phyloP scores from a whole-genome alignment of 2,113 vertebrate genomes.

The Macrotis lagotis region DNA sequence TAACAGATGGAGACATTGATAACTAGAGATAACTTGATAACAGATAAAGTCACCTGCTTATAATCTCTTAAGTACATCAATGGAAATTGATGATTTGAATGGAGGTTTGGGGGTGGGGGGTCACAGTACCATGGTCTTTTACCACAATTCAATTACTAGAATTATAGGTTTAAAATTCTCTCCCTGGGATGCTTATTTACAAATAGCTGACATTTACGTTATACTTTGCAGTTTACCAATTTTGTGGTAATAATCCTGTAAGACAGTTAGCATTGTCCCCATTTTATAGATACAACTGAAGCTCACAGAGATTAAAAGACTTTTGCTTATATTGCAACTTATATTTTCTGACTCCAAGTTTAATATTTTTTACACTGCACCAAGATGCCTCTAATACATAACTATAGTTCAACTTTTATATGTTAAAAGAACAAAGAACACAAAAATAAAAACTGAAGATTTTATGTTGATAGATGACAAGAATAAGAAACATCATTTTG shows the following conservation, averaged over 20 bases:
- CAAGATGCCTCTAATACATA: not conserved
- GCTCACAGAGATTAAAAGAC: not conserved
- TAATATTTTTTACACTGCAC: not conserved
- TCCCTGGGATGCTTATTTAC: not conserved
- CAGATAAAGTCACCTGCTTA: not conserved
- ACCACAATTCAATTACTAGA: not conserved
- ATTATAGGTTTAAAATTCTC: not conserved
- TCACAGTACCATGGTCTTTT: not conserved
- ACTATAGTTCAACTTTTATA: not conserved
- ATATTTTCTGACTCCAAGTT: not conserved
- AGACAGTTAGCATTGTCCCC: not conserved
- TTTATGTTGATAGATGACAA: not conserved
- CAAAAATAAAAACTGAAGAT: constrained; percentile 1
- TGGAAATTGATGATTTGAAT: not conserved
- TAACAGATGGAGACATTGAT: not conserved
- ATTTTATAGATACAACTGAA: not conserved
- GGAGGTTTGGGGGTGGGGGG: not conserved
- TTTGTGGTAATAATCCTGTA: not conserved
- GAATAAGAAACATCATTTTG: constrained; percentile 14
- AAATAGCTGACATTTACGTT: not conserved
- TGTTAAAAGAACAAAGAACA: constrained; percentile 8
- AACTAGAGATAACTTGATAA: not conserved
- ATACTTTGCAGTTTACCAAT: not conserved
- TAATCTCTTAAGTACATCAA: not conserved
- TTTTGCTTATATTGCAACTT: not conserved